These are phyloP conservation scores for Erythrolamprus reginae DNA, from an alignment of 2,113 vertebrate genomes.

Conservation along the genomic window DNA sequence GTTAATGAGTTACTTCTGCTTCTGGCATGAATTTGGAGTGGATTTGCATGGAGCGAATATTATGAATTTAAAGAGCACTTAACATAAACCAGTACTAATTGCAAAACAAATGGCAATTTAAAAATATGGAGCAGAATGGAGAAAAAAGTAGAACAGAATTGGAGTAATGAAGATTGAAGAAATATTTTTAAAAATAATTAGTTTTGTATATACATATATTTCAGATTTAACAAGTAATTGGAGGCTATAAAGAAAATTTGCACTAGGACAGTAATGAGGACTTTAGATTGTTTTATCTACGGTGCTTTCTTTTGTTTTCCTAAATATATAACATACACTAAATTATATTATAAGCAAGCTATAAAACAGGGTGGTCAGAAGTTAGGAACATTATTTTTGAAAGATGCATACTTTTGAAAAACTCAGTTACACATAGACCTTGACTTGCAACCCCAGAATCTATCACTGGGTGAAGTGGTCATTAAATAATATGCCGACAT, in stretches of 20 bases:
- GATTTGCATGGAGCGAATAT: conserved; percentile 53
- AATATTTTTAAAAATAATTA: neutral
- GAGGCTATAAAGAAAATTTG: neutral
- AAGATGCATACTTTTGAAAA: neutral
- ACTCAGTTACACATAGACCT: neutral
- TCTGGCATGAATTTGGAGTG: neutral
- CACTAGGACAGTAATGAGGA: neutral
- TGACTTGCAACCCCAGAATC: neutral
- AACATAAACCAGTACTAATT: conserved; percentile 42
- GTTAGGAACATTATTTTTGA: neutral
- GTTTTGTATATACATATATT: neutral
- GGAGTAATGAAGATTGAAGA: neutral
- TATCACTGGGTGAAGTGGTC: neutral
- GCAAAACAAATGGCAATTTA: conserved; percentile 2
- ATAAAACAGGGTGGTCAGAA: neutral
- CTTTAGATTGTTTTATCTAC: neutral
- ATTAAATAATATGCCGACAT: neutral
- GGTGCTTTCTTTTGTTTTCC: neutral
- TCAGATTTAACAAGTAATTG: neutral
- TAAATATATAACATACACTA: neutral
- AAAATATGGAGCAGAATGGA: conserved; percentile 16
- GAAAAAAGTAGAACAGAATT: neutral
- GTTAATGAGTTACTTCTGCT: conserved; percentile 37
- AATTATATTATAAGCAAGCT: neutral
- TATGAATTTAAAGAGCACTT: conserved; percentile 4